Base-by-base conservation (phyloP, 2,797 vertebrate species). In the Eutrigla gurnardus region DNA sequence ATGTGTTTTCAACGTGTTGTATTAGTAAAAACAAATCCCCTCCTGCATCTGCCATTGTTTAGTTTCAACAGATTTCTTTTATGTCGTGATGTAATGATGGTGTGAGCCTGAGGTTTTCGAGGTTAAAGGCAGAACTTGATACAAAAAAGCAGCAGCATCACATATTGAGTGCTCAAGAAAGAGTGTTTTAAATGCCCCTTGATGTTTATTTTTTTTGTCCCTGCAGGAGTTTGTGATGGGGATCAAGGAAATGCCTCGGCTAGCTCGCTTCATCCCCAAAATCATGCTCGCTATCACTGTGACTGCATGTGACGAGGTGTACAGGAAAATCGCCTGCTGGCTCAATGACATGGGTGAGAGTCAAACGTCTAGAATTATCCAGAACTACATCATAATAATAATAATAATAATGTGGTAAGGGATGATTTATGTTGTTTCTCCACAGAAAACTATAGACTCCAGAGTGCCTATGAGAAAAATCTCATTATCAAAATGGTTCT, bases 391-490 rank as follows among this genome's bases (percentile, higher is more conserved):
- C 25, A 25, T 25, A 25, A 25, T 25, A 25, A 25, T 25, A 25
- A 25, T 25, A 25, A 25, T 25, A 25, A 25, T 25, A 25, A 25
- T 25, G 25, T 14, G 1, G 0, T 66, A 40, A 52, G 25, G 58
- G 18, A 64, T 60, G 14, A 40, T 61, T 74, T 47, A 1, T 61
- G 11, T 65, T 77, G 18, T 89, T 50, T 76, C 72, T 82, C 74
- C 60, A 58, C 93, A 99, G 98, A 99, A 93, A 99, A 99, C 87
- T 98, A 99, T 88, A 96, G 96, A 93, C 96, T 99, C 91, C 97
- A 99, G 96, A 99, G 97, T 93, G 96, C 98, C 96, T 99, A 98
- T 66, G 97, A 99, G 94, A 98, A 98, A 95, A 96, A 98, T 93
- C 97, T 99, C 94, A 98, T 98, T 94, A 97, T 98, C 94, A 99